These are phyloP conservation scores for Rousettus leschenaultii DNA, from an alignment of 2,113 vertebrate genomes.

Conservation along the genomic window DNA sequence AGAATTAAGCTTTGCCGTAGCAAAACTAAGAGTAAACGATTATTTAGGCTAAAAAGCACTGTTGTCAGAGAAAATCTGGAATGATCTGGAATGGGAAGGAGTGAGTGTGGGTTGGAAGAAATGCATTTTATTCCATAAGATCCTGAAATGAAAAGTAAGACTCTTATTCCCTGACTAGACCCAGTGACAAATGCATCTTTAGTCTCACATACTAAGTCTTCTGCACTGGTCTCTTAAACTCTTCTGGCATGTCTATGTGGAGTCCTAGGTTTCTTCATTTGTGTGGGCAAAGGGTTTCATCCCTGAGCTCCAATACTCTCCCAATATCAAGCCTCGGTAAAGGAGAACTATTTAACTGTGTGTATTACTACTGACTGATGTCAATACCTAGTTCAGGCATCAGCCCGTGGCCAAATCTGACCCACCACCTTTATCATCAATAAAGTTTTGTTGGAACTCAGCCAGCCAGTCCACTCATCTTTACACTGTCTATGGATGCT, in stretches of 20 bases:
- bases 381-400: not conserved
- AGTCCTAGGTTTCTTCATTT: not conserved
- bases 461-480: not conserved
- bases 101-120: not conserved
- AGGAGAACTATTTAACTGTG: not conserved
- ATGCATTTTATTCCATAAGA: not conserved
- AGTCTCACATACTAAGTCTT: not conserved
- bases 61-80: slow-evolving; percentile 24
- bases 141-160: not conserved
- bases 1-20: slow-evolving; percentile 54
- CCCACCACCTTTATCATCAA: not conserved
- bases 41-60: not conserved
- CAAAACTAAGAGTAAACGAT: not conserved
- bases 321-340: not conserved
- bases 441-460: not conserved
- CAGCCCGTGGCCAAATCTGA: not conserved
- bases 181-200: not conserved
- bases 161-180: not conserved
- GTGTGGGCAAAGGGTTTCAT: not conserved
- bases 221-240: not conserved
- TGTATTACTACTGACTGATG: not conserved
- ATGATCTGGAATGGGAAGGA: not conserved
- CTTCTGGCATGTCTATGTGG: not conserved
- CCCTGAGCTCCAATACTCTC: not conserved
- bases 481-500: not conserved